Percentiles rank a stretch among this genome's conserved stretches.
phyloP scores from a whole-genome alignment of 64 coral and sea anemone genomes.

The Porites lutea region DNA sequence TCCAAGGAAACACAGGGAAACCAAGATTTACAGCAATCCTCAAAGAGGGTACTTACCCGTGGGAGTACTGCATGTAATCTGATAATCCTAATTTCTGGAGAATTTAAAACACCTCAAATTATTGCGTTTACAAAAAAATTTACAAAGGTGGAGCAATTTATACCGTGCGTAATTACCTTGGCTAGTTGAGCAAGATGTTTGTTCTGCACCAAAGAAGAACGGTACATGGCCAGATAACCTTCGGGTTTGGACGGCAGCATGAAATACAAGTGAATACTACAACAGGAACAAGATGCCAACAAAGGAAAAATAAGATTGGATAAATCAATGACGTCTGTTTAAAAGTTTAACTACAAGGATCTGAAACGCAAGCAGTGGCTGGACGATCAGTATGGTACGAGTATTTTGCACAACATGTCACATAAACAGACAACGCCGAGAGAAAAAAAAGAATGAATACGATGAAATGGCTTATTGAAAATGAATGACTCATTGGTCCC shows the following conservation, averaged over 20 bases:
- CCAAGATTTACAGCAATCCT: neutral
- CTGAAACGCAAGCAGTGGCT: too few species aligned
- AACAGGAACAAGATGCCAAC: neutral
- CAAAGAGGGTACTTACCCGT: slow-evolving; percentile 48
- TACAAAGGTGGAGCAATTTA: neutral
- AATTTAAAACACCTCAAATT: neutral
- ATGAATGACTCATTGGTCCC: neutral
- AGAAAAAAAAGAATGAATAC: neutral
- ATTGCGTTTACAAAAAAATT: neutral
- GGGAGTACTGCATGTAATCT: slow-evolving; percentile 95
- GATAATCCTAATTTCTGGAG: slow-evolving; percentile 83
- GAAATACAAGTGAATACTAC: slow-evolving; percentile 84
- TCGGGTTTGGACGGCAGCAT: slow-evolving; percentile 90
- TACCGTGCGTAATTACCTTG: slow-evolving; percentile 61
- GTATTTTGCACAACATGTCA: too few species aligned
- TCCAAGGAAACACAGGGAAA: neutral
- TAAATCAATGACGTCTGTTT: too few species aligned
- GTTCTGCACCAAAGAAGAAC: slow-evolving; percentile 94
- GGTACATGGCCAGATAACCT: slow-evolving; percentile 80
- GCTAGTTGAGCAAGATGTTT: slow-evolving; percentile 84
- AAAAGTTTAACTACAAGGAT: too few species aligned
- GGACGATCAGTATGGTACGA: too few species aligned
- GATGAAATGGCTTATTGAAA: too few species aligned
- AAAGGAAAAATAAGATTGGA: too few species aligned
- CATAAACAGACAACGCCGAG: neutral